Conservation (phyloP, 2,888 invertebrate species). For the Acanthosepion esculentum region DNA sequence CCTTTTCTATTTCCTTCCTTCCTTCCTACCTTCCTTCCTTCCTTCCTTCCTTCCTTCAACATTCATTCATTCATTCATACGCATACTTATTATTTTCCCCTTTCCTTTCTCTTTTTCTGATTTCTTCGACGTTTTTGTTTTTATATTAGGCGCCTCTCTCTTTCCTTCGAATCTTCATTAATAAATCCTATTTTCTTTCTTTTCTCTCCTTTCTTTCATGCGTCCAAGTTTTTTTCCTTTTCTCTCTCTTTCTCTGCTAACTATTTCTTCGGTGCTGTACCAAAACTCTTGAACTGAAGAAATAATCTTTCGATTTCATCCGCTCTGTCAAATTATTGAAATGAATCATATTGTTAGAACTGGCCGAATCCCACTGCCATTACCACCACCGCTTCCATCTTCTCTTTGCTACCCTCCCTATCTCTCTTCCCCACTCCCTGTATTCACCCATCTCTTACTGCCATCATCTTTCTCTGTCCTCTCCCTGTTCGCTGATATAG, state of each 20-base stretch:
- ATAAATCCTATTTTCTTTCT: neutral
- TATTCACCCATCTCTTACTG: neutral
- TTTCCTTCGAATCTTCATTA: neutral
- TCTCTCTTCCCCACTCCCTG: neutral
- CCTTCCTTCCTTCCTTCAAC: neutral
- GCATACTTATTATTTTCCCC: neutral
- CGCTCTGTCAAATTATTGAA: slow-evolving; percentile 33
- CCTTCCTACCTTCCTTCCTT: neutral
- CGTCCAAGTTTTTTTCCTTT: neutral
- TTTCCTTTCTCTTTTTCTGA: neutral
- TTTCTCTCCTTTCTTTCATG: neutral
- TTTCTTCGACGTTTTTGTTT: neutral
- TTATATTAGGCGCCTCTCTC: neutral
- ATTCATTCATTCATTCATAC: neutral
- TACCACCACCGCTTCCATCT: neutral
- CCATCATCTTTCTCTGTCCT: neutral
- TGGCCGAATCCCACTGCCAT: neutral
- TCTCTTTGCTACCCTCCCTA: too few relatives aligned
- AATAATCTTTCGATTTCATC: slow-evolving; percentile 33
- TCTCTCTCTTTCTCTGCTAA: neutral
- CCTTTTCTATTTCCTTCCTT: neutral
- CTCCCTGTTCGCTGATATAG: neutral
- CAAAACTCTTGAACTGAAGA: neutral
- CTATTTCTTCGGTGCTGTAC: neutral
- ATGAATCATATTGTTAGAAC: slow-evolving; percentile 33